Evolutionary conservation across 2,888 invertebrate species (phyloP).

Genomic region (Papilio gigon): DNA sequence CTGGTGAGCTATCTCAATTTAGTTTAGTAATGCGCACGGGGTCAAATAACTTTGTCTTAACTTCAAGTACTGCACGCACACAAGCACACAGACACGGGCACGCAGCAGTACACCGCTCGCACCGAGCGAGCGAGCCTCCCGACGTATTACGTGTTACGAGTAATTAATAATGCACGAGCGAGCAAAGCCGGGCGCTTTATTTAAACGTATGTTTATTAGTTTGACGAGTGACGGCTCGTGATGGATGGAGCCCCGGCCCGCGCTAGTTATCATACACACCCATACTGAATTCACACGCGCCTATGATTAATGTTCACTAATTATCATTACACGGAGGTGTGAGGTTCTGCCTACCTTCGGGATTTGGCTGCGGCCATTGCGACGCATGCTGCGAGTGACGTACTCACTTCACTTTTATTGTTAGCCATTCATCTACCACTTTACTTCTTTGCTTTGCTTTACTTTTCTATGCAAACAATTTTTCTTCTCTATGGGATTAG

Average conservation of each 20-base stretch:
- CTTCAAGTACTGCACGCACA: neutral
- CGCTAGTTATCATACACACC: constrained; percentile 25
- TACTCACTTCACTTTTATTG: neutral
- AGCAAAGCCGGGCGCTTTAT: constrained; percentile 35
- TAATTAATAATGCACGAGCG: constrained; percentile 34
- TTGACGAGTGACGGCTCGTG: constrained; percentile 35
- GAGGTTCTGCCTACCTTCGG: neutral
- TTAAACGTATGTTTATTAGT: constrained; percentile 38
- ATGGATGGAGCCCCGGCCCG: constrained; percentile 25
- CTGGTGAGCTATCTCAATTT: no score
- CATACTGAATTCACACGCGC: constrained; percentile 30
- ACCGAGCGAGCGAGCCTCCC: constrained; percentile 12
- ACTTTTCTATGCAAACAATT: no score
- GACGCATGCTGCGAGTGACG: neutral
- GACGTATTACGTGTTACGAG: constrained; percentile 21
- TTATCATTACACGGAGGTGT: constrained; percentile 23
- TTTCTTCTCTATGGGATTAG: no score
- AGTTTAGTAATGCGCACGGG: no score
- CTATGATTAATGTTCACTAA: constrained; percentile 31
- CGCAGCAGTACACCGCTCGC: neutral
- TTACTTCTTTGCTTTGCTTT: neutral
- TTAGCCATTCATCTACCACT: no score
- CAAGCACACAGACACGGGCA: neutral
- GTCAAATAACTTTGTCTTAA: no score
- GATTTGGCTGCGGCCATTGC: neutral